Conservation (phyloP, 35 echinoderm and acorn worm species). For the Acanthaster planci region DNA sequence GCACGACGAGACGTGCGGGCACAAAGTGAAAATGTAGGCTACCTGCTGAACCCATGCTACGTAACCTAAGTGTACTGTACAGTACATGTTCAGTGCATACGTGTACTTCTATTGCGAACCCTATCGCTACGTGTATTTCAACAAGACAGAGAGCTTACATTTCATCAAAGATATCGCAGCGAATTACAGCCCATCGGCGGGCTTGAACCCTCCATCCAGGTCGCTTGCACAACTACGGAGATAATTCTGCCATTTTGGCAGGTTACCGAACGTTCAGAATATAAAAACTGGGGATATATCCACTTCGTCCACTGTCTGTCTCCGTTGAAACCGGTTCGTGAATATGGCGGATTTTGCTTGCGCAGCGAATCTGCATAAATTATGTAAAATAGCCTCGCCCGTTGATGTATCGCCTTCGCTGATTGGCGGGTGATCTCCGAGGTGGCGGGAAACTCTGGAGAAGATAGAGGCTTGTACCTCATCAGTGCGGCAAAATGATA, state of each 20-base stretch:
- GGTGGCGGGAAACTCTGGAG: background rate
- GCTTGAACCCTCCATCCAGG: conserved; percentile 98
- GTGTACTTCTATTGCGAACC: background rate
- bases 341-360: background rate
- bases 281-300: background rate
- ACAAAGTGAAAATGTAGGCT: no score
- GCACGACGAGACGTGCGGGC: background rate
- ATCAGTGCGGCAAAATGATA: background rate
- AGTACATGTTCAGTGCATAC: background rate
- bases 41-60: no score
- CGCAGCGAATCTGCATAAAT: background rate
- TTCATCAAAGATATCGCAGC: conserved; percentile 71
- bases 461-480: background rate
- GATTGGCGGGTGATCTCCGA: background rate
- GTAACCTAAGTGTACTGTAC: background rate
- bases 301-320: background rate
- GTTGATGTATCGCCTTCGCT: background rate
- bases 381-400: conserved; percentile 42
- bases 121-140: background rate
- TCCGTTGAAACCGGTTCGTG: background rate
- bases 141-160: conserved; percentile 51
- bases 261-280: background rate
- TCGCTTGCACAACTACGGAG: conserved; percentile 55
- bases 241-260: conserved; percentile 56
- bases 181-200: conserved; percentile 94